Evolutionary conservation across 2,888 invertebrate species (phyloP).

Genomic region (Campoplex capitator): DNA sequence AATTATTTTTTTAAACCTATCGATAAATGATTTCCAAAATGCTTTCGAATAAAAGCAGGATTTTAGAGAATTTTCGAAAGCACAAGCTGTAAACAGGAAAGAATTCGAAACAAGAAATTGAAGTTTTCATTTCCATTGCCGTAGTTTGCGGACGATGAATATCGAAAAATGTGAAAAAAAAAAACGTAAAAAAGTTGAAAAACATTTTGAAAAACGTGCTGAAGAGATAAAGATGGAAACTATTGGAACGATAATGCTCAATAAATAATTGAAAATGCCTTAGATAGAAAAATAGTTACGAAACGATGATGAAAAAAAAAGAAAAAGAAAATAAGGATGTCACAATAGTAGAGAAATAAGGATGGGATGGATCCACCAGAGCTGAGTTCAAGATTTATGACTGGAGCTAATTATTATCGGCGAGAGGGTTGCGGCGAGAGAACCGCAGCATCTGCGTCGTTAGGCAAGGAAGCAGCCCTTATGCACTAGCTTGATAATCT

Average conservation of each 20-base stretch:
- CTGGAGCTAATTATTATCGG: constrained; percentile 78
- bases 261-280: not conserved
- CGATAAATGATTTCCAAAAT: no score
- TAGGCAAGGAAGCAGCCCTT: constrained; percentile 65
- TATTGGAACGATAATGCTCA: not conserved
- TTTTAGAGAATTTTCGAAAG: no score
- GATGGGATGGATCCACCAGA: constrained; percentile 9
- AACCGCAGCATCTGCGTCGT: constrained; percentile 71
- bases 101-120: no score
- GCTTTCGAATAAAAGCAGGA: no score
- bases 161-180: no score
- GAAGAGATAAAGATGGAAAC: no score
- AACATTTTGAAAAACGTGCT: not conserved
- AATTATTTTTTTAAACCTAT: not conserved
- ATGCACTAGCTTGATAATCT: constrained; percentile 31
- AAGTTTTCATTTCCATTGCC: no score
- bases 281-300: not conserved
- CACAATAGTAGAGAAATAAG: constrained; percentile 16
- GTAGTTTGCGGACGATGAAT: no score
- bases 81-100: no score
- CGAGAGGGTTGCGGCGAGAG: constrained; percentile 66
- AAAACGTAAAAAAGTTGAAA: no score
- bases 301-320: constrained; percentile 24
- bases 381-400: constrained; percentile 75
- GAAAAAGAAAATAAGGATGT: constrained; percentile 38